Evolutionary conservation across 2,888 invertebrate species (phyloP), one percentile per base, ranked within the genome.

Genomic region (Plebejus argus): DNA sequence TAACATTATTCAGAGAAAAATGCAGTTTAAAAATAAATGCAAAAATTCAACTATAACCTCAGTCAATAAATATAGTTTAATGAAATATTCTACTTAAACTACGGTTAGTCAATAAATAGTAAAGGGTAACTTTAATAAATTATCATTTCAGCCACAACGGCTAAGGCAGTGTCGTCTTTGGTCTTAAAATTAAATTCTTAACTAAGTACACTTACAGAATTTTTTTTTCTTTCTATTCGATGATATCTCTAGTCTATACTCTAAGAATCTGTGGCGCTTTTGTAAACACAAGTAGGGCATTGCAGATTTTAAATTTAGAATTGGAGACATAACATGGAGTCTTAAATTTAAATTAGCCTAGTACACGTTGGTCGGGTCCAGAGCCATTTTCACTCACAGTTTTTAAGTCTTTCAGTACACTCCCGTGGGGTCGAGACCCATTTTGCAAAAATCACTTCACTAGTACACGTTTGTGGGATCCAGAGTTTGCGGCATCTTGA

Each of bases 81-180:
- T 84, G 84, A 78, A 84, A 86, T 85, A 82, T 81, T 77, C 84
- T 86, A 88, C 86, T 87, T 87, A 87, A 86, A 83, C 85, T 74
- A 71, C 20, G 53, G 89, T 90, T 90, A 92, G 88, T 90, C 83
- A 93, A 93, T 93, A 93, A 93, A 93, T 92, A 91, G 90, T 91
- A 82, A 84, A 93, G 89, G 93, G 93, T 93, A 93, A 93, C 92
- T 93, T 91, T 86, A 90, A 93, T 92, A 92, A 92, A 91, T 91
- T 91, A 92, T 88, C 87, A 85, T 86, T 88, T 81, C 81, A 80
- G 86, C 85, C 86, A 81, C 84, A 82, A 85, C 88, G 89, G 89
- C 88, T 84, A 87, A 88, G 89, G 87, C 87, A 86, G 84, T 85
- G 85, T 90, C 92, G 93, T 94, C 94, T 94, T 94, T 93, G 94